Evolutionary conservation across 2,888 invertebrate genomes (phyloP).

Genomic region (Psylliodes chrysocephalus): DNA sequence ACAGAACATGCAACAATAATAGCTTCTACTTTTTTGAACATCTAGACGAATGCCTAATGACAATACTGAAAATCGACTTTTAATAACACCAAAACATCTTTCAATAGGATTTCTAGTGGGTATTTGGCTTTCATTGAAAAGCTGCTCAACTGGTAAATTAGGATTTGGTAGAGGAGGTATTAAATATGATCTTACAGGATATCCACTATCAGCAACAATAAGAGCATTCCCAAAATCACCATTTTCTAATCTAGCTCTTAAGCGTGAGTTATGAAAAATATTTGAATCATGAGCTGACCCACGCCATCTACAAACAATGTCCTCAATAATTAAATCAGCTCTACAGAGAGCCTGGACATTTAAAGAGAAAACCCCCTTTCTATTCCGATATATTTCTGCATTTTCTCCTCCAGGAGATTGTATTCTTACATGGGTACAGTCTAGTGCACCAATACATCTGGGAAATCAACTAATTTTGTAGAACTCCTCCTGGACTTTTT

Average conservation of each 20-base stretch:
- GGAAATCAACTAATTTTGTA: neutral
- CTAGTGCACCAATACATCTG: neutral
- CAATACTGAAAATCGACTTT: too few relatives aligned
- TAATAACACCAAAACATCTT: slow-evolving; percentile 38
- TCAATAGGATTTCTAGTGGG: slow-evolving; percentile 49
- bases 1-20: neutral
- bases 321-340: slow-evolving; percentile 39
- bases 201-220: slow-evolving; percentile 45
- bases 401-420: neutral
- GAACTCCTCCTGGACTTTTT: neutral
- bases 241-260: neutral
- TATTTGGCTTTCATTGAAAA: slow-evolving; percentile 48
- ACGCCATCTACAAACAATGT: slow-evolving; percentile 40
- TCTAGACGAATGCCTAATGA: neutral
- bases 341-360: slow-evolving; percentile 50
- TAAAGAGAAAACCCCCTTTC: slow-evolving; percentile 49
- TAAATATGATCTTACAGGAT: slow-evolving; percentile 45
- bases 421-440: neutral
- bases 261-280: neutral
- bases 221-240: slow-evolving; percentile 22
- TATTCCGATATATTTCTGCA: slow-evolving; percentile 36
- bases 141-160: slow-evolving; percentile 37
- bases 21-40: neutral
- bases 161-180: slow-evolving; percentile 46
- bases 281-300: slow-evolving; percentile 40